Evolutionary conservation across 2,888 invertebrate species (phyloP).

Genomic region (Amiota communis): DNA sequence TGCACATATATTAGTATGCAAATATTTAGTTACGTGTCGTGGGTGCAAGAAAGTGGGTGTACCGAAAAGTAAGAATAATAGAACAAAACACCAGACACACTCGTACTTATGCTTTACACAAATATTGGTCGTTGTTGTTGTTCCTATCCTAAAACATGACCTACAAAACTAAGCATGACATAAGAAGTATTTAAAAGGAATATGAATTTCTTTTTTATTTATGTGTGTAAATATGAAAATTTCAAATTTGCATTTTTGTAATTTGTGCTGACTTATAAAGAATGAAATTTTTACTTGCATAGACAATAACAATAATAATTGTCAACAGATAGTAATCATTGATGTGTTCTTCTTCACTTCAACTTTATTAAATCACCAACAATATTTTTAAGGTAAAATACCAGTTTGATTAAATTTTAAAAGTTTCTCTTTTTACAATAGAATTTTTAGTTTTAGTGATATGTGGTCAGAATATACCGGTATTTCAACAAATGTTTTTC

Average conservation of each 20-base stretch:
- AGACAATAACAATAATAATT: not conserved
- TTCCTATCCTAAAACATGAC: not conserved
- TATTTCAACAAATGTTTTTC: too few species aligned
- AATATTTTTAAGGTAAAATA: too few species aligned
- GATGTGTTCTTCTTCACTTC: too few species aligned
- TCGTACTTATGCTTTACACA: not conserved
- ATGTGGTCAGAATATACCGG: too few species aligned
- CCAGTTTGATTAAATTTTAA: too few species aligned
- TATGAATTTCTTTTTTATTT: not conserved
- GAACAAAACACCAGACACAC: constrained; percentile 12
- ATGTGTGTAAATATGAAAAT: constrained; percentile 19
- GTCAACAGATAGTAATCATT: not conserved
- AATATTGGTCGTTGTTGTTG: not conserved
- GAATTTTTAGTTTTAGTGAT: too few species aligned
- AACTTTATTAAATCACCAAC: too few species aligned
- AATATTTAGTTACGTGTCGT: constrained; percentile 49
- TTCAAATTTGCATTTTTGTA: constrained; percentile 46
- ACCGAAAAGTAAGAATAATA: too few species aligned
- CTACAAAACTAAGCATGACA: constrained; percentile 37
- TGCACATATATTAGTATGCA: constrained; percentile 56
- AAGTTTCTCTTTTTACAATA: too few species aligned
- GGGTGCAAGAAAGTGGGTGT: too few species aligned
- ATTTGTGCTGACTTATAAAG: constrained; percentile 23
- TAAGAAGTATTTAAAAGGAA: constrained; percentile 14
- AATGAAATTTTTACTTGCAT: not conserved